Base-by-base conservation (phyloP, 1,140 invertebrate genomes). In the Bombus cullumanus region DNA sequence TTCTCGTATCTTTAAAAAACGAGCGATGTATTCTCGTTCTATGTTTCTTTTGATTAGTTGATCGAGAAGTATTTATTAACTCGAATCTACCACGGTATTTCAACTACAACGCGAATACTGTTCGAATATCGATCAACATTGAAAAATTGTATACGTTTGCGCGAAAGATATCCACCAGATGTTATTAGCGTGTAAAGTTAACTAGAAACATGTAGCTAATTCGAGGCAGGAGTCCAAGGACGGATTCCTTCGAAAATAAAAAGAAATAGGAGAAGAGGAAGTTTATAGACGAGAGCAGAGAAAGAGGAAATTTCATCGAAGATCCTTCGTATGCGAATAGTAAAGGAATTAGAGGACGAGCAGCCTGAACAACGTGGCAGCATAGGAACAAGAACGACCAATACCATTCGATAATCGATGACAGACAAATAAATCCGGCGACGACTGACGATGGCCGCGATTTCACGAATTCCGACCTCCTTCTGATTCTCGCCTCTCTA, bases 331-430 rank as follows among this genome's bases (percentile, higher is more conserved):
- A 13, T 12, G 4, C 31, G 62, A 47, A 39, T 39, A 53, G 77
- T 8, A 53, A 79, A 79, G 37, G 77, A 66, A 79, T 79, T 43
- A 25, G 18, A 47, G 62, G 37, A 18, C 37, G 43, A 15, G 43
- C 74, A n/a, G 62, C n/a, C 41, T 72, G 34, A 76, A 41, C 25
- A 28, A 34, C 59, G n/a, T n/a, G 41, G 15, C 34, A 31, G 47
- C 10, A 66, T n/a, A 43, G 85, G 57, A 75, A 83, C 75, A 86
- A 66, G 76, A 39, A 34, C 69, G 37, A 4, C 2, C 79, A 82
- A 83, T 86, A 86, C 81, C 34, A 80, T 82, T 31, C 72, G 86
- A 47, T 62, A 57, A 87, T 87, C 87, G 86, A 87, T 84, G 75
- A 88, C 71, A 39, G 74, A 53, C 76, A 84, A 87, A 87, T 88